A percentile compares a stretch with the other conserved stretches of the same genome.
These are phyloP conservation scores for Petaurus breviceps DNA, from an alignment of 2,113 vertebrate species.

Conservation along the genomic window DNA sequence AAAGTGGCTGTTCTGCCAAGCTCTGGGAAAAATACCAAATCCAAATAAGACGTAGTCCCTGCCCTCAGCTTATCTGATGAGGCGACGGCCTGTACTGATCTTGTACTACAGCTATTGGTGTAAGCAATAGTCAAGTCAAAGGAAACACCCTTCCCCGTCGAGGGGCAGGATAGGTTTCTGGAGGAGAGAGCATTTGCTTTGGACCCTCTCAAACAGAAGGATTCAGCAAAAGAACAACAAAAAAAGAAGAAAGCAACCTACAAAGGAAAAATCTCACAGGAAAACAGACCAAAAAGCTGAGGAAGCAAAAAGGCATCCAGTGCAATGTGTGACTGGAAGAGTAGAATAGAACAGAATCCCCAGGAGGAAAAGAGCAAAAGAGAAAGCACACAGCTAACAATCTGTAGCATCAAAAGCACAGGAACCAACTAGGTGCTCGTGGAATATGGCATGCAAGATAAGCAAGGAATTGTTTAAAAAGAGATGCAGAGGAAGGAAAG, in stretches of 20 bases:
- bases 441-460: background rate
- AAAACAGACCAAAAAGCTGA: background rate
- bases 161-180: background rate
- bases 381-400: background rate
- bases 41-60: background rate
- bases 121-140: background rate
- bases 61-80: background rate
- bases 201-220: background rate
- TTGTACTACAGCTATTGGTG: too few relatives aligned
- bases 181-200: background rate
- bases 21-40: background rate
- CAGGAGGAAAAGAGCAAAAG: background rate
- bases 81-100: background rate
- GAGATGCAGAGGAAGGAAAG: background rate
- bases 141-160: background rate
- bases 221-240: background rate
- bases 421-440: background rate
- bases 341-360: background rate
- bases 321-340: too few relatives aligned
- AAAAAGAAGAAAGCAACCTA: background rate
- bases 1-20: background rate
- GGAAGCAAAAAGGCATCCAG: background rate
- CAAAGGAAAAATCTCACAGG: background rate
- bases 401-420: background rate
- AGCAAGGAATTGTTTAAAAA: background rate